A percentile compares a stretch with the other conserved stretches of the same genome.
These are phyloP conservation scores for Calephelis virginiensis DNA, from an alignment of 1,140 invertebrate species.

Conservation along the genomic window DNA sequence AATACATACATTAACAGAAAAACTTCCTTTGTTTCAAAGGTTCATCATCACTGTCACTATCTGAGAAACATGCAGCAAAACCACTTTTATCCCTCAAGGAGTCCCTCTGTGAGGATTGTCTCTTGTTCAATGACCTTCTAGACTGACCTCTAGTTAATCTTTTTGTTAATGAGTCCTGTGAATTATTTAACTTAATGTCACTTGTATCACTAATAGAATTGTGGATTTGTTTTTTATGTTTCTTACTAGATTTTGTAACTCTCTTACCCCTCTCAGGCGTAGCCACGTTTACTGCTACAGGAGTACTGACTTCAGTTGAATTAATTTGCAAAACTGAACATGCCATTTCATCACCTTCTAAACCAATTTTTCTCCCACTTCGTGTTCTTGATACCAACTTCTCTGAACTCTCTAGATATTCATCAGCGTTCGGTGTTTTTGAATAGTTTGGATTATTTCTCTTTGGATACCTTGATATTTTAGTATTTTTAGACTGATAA, in stretches of 20 bases:
- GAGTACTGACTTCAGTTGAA: conserved; percentile 47
- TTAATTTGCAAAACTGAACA: conserved; percentile 47
- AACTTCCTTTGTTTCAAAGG: conserved; percentile 54
- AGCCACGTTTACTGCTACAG: conserved; percentile 52
- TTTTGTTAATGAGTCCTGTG: conserved; percentile 2
- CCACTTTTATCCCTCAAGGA: conserved; percentile 58
- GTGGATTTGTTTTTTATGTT: neutral
- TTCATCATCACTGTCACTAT: conserved; percentile 65
- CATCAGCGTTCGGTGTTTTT: conserved; percentile 14
- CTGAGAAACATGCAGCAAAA: conserved; percentile 63
- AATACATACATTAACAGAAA: conserved; percentile 47
- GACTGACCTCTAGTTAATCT: conserved; percentile 12
- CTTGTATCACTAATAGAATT: conserved; percentile 37
- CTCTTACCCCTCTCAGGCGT: conserved; percentile 26
- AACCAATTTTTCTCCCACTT: conserved; percentile 49
- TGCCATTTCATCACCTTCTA: conserved; percentile 37
- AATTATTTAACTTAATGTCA: conserved; percentile 16
- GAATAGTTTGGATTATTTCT: conserved; percentile 35
- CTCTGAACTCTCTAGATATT: conserved; percentile 44
- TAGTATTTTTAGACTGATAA: conserved; percentile 51
- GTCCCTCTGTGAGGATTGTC: conserved; percentile 35
- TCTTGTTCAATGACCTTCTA: conserved; percentile 32
- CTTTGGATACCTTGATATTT: conserved; percentile 59
- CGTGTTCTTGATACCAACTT: conserved; percentile 48
- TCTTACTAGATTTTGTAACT: conserved; percentile 15